Conservation (phyloP, 1,140 invertebrate genomes). For the Calephelis nemesis region DNA sequence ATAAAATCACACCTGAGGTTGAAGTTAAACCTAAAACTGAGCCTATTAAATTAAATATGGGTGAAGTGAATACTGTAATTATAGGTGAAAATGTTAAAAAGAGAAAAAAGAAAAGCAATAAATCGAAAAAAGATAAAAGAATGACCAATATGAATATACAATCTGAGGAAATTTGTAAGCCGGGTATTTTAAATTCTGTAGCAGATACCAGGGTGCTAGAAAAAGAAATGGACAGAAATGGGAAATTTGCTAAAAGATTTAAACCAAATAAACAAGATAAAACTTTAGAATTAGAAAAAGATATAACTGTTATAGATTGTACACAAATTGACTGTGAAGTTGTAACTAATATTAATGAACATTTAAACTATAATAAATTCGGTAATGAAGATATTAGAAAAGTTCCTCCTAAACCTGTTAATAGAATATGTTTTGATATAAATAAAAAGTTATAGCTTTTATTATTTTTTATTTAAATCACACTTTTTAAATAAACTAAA, state of each 20-base stretch:
- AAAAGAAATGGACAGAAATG: not conserved
- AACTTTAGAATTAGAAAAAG: slow-evolving; percentile 20
- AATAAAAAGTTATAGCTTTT: slow-evolving; percentile 41
- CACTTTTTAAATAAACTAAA: too few relatives aligned
- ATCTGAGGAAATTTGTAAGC: too few relatives aligned
- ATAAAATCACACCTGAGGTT: slow-evolving; percentile 9
- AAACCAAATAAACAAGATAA: slow-evolving; percentile 14
- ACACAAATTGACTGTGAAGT: slow-evolving; percentile 48
- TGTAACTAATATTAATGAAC: slow-evolving; percentile 60
- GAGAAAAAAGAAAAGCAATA: slow-evolving; percentile 20
- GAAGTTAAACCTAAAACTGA: slow-evolving; percentile 17
- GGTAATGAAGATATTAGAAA: slow-evolving; percentile 52
- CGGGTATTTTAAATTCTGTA: too few relatives aligned
- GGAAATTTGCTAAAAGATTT: slow-evolving; percentile 11
- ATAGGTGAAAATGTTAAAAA: slow-evolving; percentile 31
- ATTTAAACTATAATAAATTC: slow-evolving; percentile 61
- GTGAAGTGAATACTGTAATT: slow-evolving; percentile 46
- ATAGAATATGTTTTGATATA: slow-evolving; percentile 61
- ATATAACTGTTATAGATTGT: slow-evolving; percentile 56
- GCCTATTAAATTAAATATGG: slow-evolving; percentile 56
- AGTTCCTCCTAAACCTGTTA: slow-evolving; percentile 49
- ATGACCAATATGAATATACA: not conserved
- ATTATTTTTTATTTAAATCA: not conserved
- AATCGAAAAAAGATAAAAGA: slow-evolving; percentile 21
- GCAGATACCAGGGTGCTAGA: not conserved